Evolutionary conservation across 2,888 invertebrate genomes (phyloP), one percentile per base, ranked within the genome.

Genomic region (Spodoptera picta): DNA sequence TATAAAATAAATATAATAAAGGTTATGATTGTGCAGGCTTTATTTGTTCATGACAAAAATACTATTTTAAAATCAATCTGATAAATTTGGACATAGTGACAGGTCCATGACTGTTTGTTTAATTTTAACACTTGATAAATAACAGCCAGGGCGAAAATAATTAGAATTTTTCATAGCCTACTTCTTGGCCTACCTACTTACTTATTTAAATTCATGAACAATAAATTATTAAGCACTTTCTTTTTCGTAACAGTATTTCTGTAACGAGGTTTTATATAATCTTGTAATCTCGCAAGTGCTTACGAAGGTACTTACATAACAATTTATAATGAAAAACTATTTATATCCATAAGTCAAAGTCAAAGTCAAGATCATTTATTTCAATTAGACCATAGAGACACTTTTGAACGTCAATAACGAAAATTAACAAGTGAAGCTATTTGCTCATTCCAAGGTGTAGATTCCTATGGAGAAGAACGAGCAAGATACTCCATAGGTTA

Each of bases 51-150:
- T 87, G 77, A 80, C 84, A 74, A 75, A 80, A 83, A 83, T 78
- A 70, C 48, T 79, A 79, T 78, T 83, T 81, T 83, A 67, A 72
- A 76, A 77, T 79, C 76, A 75, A 84, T 83, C 81, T 80, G 77
- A 78, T 85, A 87, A 88, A 87, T 89, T 90, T 81, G 87, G 75
- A 74, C 71, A 80, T 70, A 75, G 74, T 88, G 88, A 86, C 88
- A 86, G 66, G 73, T 69, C 42, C 49, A 60, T 72, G 56, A 65
- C 69, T 76, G 69, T 67, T 70, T 71, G 19, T 64, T 73, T 72
- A 73, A 68, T 67, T 72, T 73, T 65, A 53, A 47, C 31, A 48
- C 24, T 0, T 60, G 4, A 46, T 41, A 36, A 24, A 53, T 45
- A 53, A 45, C 69, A 44, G 77, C 77, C 77, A 75, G 78, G 68